Evolutionary conservation across 2,797 vertebrate genomes (phyloP), one percentile per base, ranked within the genome.

Genomic region (Diplodus sargus): DNA sequence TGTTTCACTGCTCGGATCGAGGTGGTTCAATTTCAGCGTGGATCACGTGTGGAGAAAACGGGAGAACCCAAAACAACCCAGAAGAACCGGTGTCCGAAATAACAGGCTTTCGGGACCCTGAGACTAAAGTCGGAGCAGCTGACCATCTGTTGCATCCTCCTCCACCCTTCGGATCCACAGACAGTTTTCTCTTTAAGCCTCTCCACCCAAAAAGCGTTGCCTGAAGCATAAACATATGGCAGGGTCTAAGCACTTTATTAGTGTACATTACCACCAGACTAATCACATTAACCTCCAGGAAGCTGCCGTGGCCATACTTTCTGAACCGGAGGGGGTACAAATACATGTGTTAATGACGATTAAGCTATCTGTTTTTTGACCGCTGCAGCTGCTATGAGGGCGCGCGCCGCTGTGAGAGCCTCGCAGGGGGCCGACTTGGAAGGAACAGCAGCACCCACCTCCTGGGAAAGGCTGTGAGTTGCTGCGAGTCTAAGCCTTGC

Each of bases 201-300:
- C 88, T 90, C 86, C 88, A 48, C 60, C 84, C 88, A 77, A 74
- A 90, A 86, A 87, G 90, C 87, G 91, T 77, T 79, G 89, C 93
- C 93, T 92, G 9, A 3, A 74, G 79, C 77, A 62, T 70, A 79
- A 92, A 87, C 95, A 96, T 95, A 95, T 95, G 95, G 91, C 79
- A 2, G 62, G 47, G 78, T 66, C 87, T 94, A 94, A 95, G 92
- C 88, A 89, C 90, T 89, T 94, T 95, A 94, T 92, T 86, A 93
- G 93, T 93, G 90, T 93, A 85, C 85, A 91, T 94, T 93, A 91
- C 93, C 85, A 74, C 53, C 7, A 84, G 74, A 78, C 91, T 93
- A 91, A 95, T 92, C 90, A 93, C 92, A 93, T 94, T 92, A 93
- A 91, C 91, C 89, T 89, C 78, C 71, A 90, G 23, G 60, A 86